These are phyloP conservation scores for Acanthacorydalis orientalis DNA, from an alignment of 2,888 invertebrate species.

Conservation along the genomic window DNA sequence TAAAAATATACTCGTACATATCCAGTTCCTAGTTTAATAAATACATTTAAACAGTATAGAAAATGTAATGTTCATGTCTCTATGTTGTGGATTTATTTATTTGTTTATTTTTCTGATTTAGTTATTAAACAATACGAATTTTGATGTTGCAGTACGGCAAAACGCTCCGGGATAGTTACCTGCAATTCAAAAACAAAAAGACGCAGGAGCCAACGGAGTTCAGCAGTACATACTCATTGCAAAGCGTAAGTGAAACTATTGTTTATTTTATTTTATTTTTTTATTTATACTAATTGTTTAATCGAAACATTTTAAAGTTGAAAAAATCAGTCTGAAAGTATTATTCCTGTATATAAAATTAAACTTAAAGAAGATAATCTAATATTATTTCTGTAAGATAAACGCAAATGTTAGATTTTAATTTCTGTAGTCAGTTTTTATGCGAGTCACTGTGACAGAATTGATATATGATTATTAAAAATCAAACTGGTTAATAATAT, in stretches of 20 bases:
- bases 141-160: constrained; percentile 40
- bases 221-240: constrained; percentile 29
- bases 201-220: constrained; percentile 29
- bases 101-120: not conserved
- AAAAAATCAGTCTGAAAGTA: not conserved
- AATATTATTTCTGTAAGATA: not conserved
- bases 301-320: not conserved
- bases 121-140: constrained; percentile 8
- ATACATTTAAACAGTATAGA: too few species aligned
- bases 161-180: constrained; percentile 41
- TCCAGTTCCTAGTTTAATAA: too few species aligned
- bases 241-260: constrained; percentile 31
- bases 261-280: not conserved
- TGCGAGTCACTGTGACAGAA: not conserved
- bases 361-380: not conserved
- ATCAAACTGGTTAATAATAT: too few species aligned
- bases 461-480: not conserved
- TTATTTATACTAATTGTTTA: not conserved
- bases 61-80: too few species aligned
- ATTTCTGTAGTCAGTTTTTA: not conserved
- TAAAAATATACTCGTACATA: too few species aligned
- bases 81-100: too few species aligned
- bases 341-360: not conserved
- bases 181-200: constrained; percentile 36
- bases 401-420: not conserved